Evolutionary conservation across 2,113 vertebrate species (phyloP), one percentile per base, ranked within the genome.

Genomic region (Cricetomys ansorgei): DNA sequence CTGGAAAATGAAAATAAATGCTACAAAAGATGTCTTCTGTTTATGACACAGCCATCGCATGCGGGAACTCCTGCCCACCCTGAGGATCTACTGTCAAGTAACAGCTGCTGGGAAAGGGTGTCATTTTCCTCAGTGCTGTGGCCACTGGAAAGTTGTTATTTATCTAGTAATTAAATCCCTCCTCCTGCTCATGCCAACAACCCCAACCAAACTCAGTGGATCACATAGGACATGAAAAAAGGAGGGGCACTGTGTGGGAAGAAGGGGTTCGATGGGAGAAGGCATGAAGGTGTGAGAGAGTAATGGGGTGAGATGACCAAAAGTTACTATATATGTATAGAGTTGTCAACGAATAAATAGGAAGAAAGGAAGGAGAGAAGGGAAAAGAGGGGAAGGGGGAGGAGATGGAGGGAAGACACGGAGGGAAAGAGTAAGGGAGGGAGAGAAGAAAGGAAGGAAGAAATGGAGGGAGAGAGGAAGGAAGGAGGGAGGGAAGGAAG

Each of bases 401-500:
- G 3, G 34, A 4, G 11, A 13, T 13, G 25, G 40, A n/a, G 40
- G 76, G 40, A 11, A 59, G 53, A n/a, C 21, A n/a, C 25, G 34
- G 21, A 57, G n/a, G 77, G 3, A 81, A 53, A 13, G 23, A 81
- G 5, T 2, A 3, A 31, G 6, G 45, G 13, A 48, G 45, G 3
- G 17, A 69, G 67, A 7, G 17, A 7, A 13, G 9, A 25, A 21
- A 1, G 15, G 1, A 40, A 16, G 7, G 27, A 12, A 8, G 2
- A 4, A 29, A 40, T 15, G 7, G 27, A 12, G 21, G 2, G 11
- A 29, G 12, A 7, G 45, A 77, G 21, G 10, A 0, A 77, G 15
- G 31, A 9, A 5, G 11, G 4, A n/a, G 5, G 3, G 15, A 43
- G 21, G 10, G 17, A 0, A 8, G 4, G 43, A 75, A 0, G 2